Evolutionary conservation across 2,888 invertebrate species (phyloP).

Genomic region (Brachynemurus nebulosus): DNA sequence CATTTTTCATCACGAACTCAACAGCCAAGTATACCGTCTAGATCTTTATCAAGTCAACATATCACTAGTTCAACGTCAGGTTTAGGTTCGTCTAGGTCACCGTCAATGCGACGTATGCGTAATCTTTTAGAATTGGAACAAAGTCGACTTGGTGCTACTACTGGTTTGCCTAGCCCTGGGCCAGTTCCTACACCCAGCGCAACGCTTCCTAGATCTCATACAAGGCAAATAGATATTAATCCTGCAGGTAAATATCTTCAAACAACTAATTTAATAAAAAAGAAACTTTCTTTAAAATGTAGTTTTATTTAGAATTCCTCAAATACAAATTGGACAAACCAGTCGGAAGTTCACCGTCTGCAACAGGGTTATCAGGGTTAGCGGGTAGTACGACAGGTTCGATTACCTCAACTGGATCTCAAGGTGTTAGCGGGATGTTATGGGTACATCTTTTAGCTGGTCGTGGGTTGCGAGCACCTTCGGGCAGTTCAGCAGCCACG

Average conservation of each 20-base stretch:
- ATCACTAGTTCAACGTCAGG: constrained; percentile 39
- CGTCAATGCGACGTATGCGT: constrained; percentile 66
- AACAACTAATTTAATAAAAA: constrained; percentile 2
- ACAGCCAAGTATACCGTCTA: constrained; percentile 50
- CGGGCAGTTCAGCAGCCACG: constrained; percentile 52
- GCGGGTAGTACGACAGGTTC: constrained; percentile 15
- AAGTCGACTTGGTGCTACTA: constrained; percentile 34
- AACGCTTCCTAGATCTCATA: constrained; percentile 54
- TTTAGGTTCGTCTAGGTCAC: constrained; percentile 39
- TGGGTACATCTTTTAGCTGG: constrained; percentile 85
- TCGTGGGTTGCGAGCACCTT: constrained; percentile 64
- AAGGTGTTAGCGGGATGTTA: constrained; percentile 66
- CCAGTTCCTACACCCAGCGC: constrained; percentile 68
- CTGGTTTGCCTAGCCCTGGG: constrained; percentile 50
- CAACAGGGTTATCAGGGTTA: constrained; percentile 25
- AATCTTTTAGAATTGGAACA: constrained; percentile 61
- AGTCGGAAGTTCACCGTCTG: constrained; percentile 41
- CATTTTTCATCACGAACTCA: constrained; percentile 41
- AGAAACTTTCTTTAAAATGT: neutral
- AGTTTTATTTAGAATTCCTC: constrained; percentile 60
- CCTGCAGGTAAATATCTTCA: constrained; percentile 51
- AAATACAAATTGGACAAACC: constrained; percentile 83
- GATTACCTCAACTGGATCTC: constrained; percentile 6
- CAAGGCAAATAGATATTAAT: constrained; percentile 70
- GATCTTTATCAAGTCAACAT: constrained; percentile 61